phyloP scores from a whole-genome alignment of 2,797 vertebrate genomes.

The Acropternis orthonyx region DNA sequence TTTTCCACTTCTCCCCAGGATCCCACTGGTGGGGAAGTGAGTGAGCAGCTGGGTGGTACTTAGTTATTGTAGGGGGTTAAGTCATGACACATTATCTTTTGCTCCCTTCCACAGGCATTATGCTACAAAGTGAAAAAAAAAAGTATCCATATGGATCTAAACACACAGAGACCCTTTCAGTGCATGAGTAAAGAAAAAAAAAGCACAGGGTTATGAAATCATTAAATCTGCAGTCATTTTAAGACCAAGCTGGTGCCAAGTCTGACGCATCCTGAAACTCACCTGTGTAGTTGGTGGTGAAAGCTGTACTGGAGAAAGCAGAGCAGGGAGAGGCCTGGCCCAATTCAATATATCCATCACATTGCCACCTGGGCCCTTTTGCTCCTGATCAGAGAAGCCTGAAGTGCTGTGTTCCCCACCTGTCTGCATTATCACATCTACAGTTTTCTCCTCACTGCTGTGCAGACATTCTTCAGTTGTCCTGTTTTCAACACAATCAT shows the following conservation, averaged over 20 bases:
- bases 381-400: not conserved
- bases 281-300: constrained; percentile 63
- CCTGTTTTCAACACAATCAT: not conserved
- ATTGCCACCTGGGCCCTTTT: constrained; percentile 32
- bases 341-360: constrained; percentile 81
- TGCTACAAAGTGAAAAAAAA: not conserved
- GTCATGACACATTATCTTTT: not conserved
- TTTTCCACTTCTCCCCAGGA: not conserved
- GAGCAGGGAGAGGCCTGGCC: constrained; percentile 82
- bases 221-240: not conserved
- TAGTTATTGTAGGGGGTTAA: not conserved
- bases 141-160: not conserved
- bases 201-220: not conserved
- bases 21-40: not conserved
- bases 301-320: constrained; percentile 84
- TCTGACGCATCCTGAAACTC: constrained; percentile 21
- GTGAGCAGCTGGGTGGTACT: not conserved
- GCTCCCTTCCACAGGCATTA: not conserved
- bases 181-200: not conserved
- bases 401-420: not conserved
- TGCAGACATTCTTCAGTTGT: not conserved
- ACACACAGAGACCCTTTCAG: not conserved
- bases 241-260: not conserved
- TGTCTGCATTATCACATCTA: not conserved
- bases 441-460: not conserved